phyloP scores from a whole-genome alignment of 2,797 vertebrate genomes.

The Anniella stebbinsi region DNA sequence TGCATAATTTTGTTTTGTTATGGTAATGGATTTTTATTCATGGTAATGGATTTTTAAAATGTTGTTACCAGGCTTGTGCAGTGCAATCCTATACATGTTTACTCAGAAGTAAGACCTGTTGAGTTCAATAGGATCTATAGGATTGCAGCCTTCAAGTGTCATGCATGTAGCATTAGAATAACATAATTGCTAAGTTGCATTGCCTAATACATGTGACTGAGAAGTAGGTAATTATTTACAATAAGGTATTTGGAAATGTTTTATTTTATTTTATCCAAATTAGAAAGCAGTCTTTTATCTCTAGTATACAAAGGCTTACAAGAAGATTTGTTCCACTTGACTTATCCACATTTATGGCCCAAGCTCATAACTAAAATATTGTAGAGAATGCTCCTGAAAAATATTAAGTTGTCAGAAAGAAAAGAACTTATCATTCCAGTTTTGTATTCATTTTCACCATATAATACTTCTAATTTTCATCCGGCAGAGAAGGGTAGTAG shows the following conservation, averaged over 20 bases:
- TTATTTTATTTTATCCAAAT: slow-evolving; percentile 16
- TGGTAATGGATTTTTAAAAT: neutral
- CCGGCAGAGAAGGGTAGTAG: neutral
- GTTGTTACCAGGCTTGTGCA: neutral
- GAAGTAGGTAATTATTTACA: neutral
- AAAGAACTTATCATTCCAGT: neutral
- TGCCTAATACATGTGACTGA: neutral
- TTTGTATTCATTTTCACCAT: neutral
- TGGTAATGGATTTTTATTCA: neutral
- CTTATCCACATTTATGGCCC: slow-evolving; percentile 5
- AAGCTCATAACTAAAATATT: neutral
- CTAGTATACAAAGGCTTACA: slow-evolving; percentile 1
- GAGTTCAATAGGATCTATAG: too few relatives aligned
- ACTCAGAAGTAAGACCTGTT: too few relatives aligned
- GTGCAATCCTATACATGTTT: neutral
- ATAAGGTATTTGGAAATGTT: slow-evolving; percentile 15
- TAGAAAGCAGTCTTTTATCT: slow-evolving; percentile 9
- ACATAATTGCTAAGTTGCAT: neutral
- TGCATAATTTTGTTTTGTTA: neutral
- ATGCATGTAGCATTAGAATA: neutral
- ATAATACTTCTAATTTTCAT: neutral
- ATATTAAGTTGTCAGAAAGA: neutral
- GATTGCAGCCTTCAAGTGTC: neutral
- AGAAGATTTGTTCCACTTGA: slow-evolving; percentile 28
- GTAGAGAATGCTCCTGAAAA: neutral